Base-by-base conservation (phyloP, 1,140 invertebrate genomes). In the Lordiphosa clarofinis region DNA sequence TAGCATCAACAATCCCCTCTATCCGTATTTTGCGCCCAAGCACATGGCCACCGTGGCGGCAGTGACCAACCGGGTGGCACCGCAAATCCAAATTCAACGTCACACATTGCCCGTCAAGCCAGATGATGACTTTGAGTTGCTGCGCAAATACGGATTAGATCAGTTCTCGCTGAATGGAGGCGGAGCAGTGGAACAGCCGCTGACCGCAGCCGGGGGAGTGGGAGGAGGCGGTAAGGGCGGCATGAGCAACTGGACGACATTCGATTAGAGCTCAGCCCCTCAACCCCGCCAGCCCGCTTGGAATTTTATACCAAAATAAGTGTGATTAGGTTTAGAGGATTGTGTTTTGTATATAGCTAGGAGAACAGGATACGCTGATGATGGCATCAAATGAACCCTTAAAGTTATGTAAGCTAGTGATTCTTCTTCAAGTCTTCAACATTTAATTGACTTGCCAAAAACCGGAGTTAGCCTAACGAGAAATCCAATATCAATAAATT, bases 131-230 rank as follows among this genome's bases (percentile, higher is more conserved):
- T 87, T 91, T 48, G 91, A 91, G 75, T 63, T 92, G 31, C 75
- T 92, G 21, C 90, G 91, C 28, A 91, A 91, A 59, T 92, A 92
- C 56, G 91, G 91, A 15, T 73, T 92, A 44, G 91, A 92, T 79
- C 87, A 89, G 57, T 89, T 89, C 54, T 70, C 84, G 0, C 49
- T 88, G 11, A 86, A 74, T 12, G 37, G 46, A 63, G 24, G 61
- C 64, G 61, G 5, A 66, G 21, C 56, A 62, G 40, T 33, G 40
- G 35, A 33, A 46, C 50, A 52, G 56, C 50, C 55, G 7, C 10
- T 67, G 15, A 44, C 55, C 7, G 49, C 50, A 4, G 59, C 53
- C 1, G 59, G 64, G 7, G 21, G 47, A 6, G 19, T 19, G 19
- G 46, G 37, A 9, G 46, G 44, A 9, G 46, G 44, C 4, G 71